Evolutionary conservation across 2,888 invertebrate species (phyloP).

Genomic region (Protophormia terraenovae): DNA sequence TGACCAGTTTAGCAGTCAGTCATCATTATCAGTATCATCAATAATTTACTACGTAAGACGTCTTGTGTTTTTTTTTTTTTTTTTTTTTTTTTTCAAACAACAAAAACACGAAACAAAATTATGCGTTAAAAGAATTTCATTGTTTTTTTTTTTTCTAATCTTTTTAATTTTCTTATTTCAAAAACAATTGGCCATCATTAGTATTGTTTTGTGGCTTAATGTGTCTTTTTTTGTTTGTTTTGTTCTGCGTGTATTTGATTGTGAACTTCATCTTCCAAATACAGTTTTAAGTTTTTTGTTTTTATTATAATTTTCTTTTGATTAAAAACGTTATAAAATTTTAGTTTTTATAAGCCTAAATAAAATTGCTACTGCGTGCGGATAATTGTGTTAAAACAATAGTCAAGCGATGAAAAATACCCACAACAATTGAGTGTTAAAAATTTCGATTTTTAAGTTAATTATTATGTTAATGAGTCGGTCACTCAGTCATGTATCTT

Average conservation of each 20-base stretch:
- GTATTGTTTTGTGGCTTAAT: constrained; percentile 13
- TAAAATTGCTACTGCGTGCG: background rate
- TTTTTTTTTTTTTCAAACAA: too few species aligned
- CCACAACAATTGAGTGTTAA: background rate
- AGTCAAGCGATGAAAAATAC: background rate
- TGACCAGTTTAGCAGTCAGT: background rate
- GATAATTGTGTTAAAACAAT: constrained; percentile 21
- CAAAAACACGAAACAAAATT: background rate
- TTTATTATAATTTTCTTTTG: constrained; percentile 13
- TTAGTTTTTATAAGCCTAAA: background rate
- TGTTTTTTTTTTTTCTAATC: background rate
- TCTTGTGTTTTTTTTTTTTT: too few species aligned
- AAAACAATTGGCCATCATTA: constrained; percentile 41
- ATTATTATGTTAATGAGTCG: background rate
- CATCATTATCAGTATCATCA: background rate
- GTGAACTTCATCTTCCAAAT: constrained; percentile 1
- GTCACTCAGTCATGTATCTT: background rate
- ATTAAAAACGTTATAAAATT: background rate
- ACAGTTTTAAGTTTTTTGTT: background rate
- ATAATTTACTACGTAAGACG: background rate
- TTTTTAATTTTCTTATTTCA: background rate
- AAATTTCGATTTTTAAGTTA: background rate
- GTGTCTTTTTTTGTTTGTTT: background rate
- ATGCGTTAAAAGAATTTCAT: constrained; percentile 2
- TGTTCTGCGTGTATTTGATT: background rate